These are phyloP conservation scores for Luperina testacea DNA, from an alignment of 2,888 invertebrate genomes.

Conservation along the genomic window DNA sequence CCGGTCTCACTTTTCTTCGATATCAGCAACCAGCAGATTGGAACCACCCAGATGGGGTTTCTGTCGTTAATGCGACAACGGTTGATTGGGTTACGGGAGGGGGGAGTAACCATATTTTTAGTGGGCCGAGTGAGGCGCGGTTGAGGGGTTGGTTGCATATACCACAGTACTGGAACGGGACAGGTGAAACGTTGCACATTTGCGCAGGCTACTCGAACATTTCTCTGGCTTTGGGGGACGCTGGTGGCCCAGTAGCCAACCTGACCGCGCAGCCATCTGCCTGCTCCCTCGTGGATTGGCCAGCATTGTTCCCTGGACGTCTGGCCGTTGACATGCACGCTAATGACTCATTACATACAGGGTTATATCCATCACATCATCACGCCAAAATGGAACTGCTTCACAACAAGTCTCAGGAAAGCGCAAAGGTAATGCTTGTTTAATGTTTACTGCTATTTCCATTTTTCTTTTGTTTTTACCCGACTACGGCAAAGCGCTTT, in stretches of 20 bases:
- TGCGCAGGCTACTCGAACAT: constrained; percentile 95
- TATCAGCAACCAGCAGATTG: constrained; percentile 97
- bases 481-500: no score
- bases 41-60: constrained; percentile 96
- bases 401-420: constrained; percentile 93
- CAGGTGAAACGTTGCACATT: constrained; percentile 92
- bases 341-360: constrained; percentile 90
- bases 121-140: constrained; percentile 93
- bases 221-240: constrained; percentile 90
- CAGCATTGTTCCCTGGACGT: constrained; percentile 91
- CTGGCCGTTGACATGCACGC: constrained; percentile 92
- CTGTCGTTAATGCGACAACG: constrained; percentile 95
- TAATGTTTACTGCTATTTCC: neutral
- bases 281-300: constrained; percentile 93
- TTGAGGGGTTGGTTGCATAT: constrained; percentile 95
- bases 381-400: constrained; percentile 95
- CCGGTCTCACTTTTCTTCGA: constrained; percentile 96
- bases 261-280: constrained; percentile 92
- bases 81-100: constrained; percentile 94
- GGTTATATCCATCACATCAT: constrained; percentile 91
- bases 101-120: constrained; percentile 92
- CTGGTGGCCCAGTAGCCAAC: constrained; percentile 90
- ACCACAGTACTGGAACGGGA: constrained; percentile 92
- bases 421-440: constrained; percentile 90
- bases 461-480: neutral